Base-by-base conservation (phyloP, 2,888 invertebrate species). In the Meta bourneti region DNA sequence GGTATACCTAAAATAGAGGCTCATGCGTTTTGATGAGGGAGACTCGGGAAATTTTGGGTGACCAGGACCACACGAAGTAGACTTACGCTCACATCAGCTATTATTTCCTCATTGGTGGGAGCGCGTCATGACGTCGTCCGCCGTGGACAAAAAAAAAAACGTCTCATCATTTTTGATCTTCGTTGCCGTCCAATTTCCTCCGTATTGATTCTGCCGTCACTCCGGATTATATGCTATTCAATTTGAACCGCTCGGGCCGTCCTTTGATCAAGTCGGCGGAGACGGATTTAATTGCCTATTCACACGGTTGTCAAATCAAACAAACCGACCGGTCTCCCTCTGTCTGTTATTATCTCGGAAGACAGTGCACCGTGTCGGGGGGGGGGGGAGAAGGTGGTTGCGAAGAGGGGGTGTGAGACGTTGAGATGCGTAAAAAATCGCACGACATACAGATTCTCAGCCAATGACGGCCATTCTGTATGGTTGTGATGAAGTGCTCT, bases 291-390 rank as follows among this genome's bases (percentile, higher is more conserved):
- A 84, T 84, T 84, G 84, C 74, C 61, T 16, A 84, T 84, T 84
- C 84, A 84, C 84, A 75, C 84, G 75, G 74, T 34, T 75, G 84
- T 84, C 84, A 75, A 48, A 61, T 84, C 84, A 72, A 84, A 84
- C 84, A 84, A 20, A 84, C 84, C 34, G 8, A 9, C 48, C 49
- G 19, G n/a, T 51, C 34, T 19, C 52, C 48, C 34, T 13, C 34
- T 54, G 54, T 84, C 61, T 61, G 61, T 84, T 82, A 82, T 82
- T 69, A 70, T 82, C 19, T 72, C 6, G 48, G 49, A 49, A 34
- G 34, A 34, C 34, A 34, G 34, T 34, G 34, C 34, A 4, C 34
- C 34, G 34, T 34, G 34, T 34, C 34, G 34, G 1, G 34, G 34
- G 34, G 34, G 34, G 1, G 34, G 34, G 34, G 34, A 4, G 34